phyloP scores from a whole-genome alignment of 2,888 invertebrate genomes.

The Eupeodes luniger region DNA sequence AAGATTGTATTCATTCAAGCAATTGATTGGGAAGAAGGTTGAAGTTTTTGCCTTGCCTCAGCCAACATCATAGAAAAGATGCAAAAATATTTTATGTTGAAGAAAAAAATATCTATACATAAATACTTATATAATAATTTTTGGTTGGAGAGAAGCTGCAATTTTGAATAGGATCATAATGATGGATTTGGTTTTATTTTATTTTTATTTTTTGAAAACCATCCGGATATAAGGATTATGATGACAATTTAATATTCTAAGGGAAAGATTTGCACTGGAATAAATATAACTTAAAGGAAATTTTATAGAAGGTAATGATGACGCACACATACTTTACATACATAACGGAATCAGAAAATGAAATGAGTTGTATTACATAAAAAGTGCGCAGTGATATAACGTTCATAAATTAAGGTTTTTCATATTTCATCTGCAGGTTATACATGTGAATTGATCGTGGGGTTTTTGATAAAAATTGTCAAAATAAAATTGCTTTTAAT shows the following conservation, averaged over 20 bases:
- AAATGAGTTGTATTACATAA: too few relatives aligned
- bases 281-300: slow-evolving; percentile 3
- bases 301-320: slow-evolving; percentile 3
- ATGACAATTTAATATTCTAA: slow-evolving; percentile 49
- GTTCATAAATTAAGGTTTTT: too few relatives aligned
- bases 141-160: slow-evolving; percentile 9
- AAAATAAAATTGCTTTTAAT: too few relatives aligned
- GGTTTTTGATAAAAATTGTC: too few relatives aligned
- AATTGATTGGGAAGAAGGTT: slow-evolving; percentile 55
- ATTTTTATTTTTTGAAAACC: not conserved
- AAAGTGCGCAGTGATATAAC: too few relatives aligned
- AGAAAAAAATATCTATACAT: slow-evolving; percentile 8
- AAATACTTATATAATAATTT: not conserved
- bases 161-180: slow-evolving; percentile 61
- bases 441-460: too few relatives aligned
- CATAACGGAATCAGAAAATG: too few relatives aligned
- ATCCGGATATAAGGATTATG: slow-evolving; percentile 29
- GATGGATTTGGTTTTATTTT: slow-evolving; percentile 25
- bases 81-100: slow-evolving; percentile 34
- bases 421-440: too few relatives aligned
- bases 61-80: slow-evolving; percentile 24
- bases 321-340: not conserved
- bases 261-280: slow-evolving; percentile 21
- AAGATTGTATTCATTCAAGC: slow-evolving; percentile 71
- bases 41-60: not conserved